Evolutionary conservation across 2,888 invertebrate genomes (phyloP), one percentile per base, ranked within the genome.

Genomic region (Camponotus fellah): DNA sequence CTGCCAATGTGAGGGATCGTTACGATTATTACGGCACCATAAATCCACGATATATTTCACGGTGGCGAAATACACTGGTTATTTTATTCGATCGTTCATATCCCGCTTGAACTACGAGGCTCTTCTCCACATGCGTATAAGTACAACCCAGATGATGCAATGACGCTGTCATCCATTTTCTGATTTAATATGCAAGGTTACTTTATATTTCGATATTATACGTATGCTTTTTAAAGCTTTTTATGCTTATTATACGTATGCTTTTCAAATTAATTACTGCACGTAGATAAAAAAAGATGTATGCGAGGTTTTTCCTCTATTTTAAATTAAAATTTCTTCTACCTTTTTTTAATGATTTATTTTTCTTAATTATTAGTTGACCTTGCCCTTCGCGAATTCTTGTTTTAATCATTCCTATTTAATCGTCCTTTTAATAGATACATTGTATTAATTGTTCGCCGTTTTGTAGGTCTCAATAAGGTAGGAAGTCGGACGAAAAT

Each of bases 371-470:
- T 49, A 43, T 43, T 26, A 32, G 5, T 14, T 3, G 9, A 62
- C 83, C 86, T 75, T 77, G 6, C 9, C 76, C 9, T 60, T 86
- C 76, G 76, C 76, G 32, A 66, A 71, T 77, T 10, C 21, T 34
- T 32, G 72, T 80, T 82, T 86, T 64, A 86, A 87, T 90, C 82
- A 90, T 76, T 32, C 62, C 60, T 32, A 46, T n/a, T 80, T 64
- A 65, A 64, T 68, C 77, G 62, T 65, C 53, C 56, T 40, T 86
- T 80, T 71, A 87, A 85, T 6, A 80, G 82, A 76, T 74, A 86
- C 66, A 72, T 87, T 84, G 84, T 79, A 64, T 69, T 85, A 85
- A 89, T 82, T 85, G 75, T 83, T 86, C 79, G 82, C 10, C 83
- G 82, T 83, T 81, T 85, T 34, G 81, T 66, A 74, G 66, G 64